Evolutionary conservation across 2,888 invertebrate genomes (phyloP).

Genomic region (Chaitophorus viminalis): DNA sequence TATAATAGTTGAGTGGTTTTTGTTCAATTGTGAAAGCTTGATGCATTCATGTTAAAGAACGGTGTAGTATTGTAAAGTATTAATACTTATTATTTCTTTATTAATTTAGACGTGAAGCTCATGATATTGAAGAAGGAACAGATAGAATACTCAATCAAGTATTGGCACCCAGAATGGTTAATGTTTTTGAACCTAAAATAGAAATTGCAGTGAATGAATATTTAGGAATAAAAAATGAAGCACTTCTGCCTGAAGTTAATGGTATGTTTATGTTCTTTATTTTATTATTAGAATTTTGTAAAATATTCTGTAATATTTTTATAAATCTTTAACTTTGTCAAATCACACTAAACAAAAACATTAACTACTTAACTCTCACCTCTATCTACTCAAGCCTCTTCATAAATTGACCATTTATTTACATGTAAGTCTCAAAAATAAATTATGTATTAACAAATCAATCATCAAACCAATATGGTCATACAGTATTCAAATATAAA

Average conservation of each 20-base stretch:
- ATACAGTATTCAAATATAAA: no score
- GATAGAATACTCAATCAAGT: constrained; percentile 54
- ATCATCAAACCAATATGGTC: no score
- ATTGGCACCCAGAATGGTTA: constrained; percentile 19
- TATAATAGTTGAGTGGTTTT: no score
- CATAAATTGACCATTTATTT: no score
- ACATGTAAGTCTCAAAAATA: no score
- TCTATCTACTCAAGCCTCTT: no score
- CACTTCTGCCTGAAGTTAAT: constrained; percentile 12
- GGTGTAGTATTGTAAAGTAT: background rate
- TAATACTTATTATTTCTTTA: background rate
- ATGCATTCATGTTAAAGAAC: background rate
- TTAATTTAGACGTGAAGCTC: constrained; percentile 34
- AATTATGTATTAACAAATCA: no score
- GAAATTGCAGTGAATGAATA: constrained; percentile 30
- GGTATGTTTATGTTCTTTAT: constrained; percentile 25
- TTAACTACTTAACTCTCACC: no score
- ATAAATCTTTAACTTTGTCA: no score
- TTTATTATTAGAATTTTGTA: background rate
- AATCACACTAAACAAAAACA: no score
- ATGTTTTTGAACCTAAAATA: constrained; percentile 51
- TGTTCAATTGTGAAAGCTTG: no score
- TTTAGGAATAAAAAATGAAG: constrained; percentile 43
- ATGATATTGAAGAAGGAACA: constrained; percentile 44
- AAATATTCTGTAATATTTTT: background rate